Evolutionary conservation across 2,888 invertebrate genomes (phyloP).

Genomic region (Eugnorisma glareosa): DNA sequence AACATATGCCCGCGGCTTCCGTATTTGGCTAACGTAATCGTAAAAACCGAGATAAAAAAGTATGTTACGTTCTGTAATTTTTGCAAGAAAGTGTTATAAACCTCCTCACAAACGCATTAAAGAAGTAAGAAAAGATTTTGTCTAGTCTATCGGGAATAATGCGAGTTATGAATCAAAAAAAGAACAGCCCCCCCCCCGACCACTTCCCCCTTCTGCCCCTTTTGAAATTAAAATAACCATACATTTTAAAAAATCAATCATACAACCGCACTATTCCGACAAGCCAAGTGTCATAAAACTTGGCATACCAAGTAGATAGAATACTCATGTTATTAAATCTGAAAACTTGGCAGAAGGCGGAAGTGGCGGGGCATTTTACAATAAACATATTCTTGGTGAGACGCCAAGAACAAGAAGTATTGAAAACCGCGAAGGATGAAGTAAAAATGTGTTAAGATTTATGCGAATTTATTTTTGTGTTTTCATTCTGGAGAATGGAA

Average conservation of each 20-base stretch:
- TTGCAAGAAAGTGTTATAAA: neutral
- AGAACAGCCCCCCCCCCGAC: neutral
- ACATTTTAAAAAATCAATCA: neutral
- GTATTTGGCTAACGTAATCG: neutral
- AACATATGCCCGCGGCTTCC: neutral
- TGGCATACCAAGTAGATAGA: slow-evolving; percentile 6
- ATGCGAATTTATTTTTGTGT: slow-evolving; percentile 33
- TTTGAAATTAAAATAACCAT: neutral
- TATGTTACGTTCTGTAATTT: neutral
- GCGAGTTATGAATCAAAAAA: neutral
- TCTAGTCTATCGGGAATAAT: neutral
- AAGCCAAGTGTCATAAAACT: slow-evolving; percentile 13
- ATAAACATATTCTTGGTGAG: slow-evolving; percentile 35
- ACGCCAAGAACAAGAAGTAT: slow-evolving; percentile 34
- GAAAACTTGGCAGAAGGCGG: slow-evolving; percentile 43
- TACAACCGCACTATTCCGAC: neutral
- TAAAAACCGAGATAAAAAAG: neutral
- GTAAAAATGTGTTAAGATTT: slow-evolving; percentile 1
- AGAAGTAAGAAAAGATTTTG: neutral
- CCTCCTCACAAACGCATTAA: neutral
- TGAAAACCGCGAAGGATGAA: slow-evolving; percentile 8
- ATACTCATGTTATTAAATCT: slow-evolving; percentile 33
- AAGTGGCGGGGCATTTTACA: slow-evolving; percentile 24
- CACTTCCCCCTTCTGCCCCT: neutral
- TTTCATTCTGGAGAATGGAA: slow-evolving; percentile 19